phyloP scores from a whole-genome alignment of 2,797 vertebrate species.

The Denticeps clupeoides region DNA sequence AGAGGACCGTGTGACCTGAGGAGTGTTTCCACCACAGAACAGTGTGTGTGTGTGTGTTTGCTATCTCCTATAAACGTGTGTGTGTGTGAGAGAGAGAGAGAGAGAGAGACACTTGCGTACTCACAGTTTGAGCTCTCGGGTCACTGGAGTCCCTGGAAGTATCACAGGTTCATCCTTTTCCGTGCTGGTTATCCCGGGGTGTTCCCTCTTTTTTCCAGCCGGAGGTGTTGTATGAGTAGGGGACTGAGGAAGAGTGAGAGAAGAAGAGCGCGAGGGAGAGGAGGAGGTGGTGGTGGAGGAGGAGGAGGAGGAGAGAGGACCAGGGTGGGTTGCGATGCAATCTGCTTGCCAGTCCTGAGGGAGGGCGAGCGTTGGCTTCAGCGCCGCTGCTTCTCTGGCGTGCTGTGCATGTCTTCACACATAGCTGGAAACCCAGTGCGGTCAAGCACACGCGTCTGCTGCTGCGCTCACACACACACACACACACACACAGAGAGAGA shows the following conservation, averaged over 20 bases:
- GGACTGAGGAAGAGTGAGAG: slow-evolving; percentile 18
- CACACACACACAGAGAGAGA: no score
- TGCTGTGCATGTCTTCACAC: slow-evolving; percentile 37
- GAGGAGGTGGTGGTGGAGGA: slow-evolving; percentile 28
- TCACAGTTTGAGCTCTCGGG: slow-evolving; percentile 39
- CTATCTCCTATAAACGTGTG: slow-evolving; percentile 20
- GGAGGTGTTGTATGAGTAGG: slow-evolving; percentile 26
- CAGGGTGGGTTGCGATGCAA: slow-evolving; percentile 36
- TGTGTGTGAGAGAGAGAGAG: slow-evolving; percentile 5
- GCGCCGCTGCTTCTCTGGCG: slow-evolving; percentile 33
- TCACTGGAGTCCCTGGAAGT: slow-evolving; percentile 33
- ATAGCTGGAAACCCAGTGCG: slow-evolving; percentile 31
- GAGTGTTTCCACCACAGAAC: neutral
- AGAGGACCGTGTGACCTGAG: no score
- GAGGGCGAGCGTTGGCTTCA: slow-evolving; percentile 34
- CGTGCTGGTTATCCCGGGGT: slow-evolving; percentile 34
- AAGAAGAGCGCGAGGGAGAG: slow-evolving; percentile 21
- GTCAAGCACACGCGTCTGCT: slow-evolving; percentile 32
- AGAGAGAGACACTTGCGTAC: slow-evolving; percentile 29
- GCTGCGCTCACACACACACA: no score
- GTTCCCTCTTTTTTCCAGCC: slow-evolving; percentile 27
- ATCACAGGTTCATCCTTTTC: slow-evolving; percentile 38
- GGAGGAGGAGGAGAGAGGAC: slow-evolving; percentile 17
- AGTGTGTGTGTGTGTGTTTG: slow-evolving; percentile 27
- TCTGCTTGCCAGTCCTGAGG: slow-evolving; percentile 32